Evolutionary conservation across 2,888 invertebrate genomes (phyloP), one percentile per base, ranked within the genome.

Genomic region (Meteorus colon): DNA sequence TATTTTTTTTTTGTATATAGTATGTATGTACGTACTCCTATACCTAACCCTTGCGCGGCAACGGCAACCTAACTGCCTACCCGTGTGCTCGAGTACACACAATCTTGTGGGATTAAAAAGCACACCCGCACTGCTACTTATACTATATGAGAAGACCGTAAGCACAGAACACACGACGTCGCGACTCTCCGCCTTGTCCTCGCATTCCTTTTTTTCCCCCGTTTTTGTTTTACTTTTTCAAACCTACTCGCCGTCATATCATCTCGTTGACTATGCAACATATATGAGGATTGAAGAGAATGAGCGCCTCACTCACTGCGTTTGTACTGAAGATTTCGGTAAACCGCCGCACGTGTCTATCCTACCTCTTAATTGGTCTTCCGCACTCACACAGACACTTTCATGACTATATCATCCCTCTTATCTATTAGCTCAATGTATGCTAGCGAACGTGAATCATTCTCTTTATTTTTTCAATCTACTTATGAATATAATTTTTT

Each of bases 71-170:
- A 76, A 76, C 76, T 73, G 73, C 73, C 72, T 76, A 68, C 75
- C 71, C 12, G n/a, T 62, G 66, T 72, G 73, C 76, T 79, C 80
- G 79, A 78, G 81, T 80, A 82, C 83, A 82, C 81, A 86, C 85
- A 84, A 86, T 86, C 86, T 86, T 86, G 83, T 79, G 84, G 84
- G 86, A 86, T 87, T 86, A 87, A 88, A 86, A 86, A 85, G 81
- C 80, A 81, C 79, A 78, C 78, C 80, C 78, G 73, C 77, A 69
- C 78, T 71, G 77, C 75, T 75, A 55, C 74, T 78, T 73, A 75
- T 74, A 66, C 72, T 48, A 63, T 59, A 55, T 73, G 75, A 62
- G 78, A 77, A 69, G 65, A 62, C 59, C 37, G 73, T 55, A 55
- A 55, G 66, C 72, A 62, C 67, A 79, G 76, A 76, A 78, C 78